Evolutionary conservation across 1,140 invertebrate species (phyloP).

Genomic region (Cotesia chilonis): DNA sequence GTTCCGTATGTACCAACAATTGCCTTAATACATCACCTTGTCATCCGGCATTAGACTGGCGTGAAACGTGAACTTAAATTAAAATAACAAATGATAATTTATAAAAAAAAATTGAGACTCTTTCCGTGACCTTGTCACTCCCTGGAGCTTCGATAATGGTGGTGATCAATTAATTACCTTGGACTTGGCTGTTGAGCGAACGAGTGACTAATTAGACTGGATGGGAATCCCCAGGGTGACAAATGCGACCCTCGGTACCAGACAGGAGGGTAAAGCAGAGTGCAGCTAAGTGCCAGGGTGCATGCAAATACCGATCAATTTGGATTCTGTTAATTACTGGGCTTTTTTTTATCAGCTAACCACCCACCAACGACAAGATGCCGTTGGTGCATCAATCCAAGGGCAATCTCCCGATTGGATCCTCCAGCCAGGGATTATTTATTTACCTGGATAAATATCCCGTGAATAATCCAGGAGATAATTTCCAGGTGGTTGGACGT

Average conservation of each 20-base stretch:
- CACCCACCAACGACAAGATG: background rate
- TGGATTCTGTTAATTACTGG: conserved; percentile 32
- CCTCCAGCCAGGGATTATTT: no score
- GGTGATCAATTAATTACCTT: conserved; percentile 34
- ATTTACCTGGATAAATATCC: no score
- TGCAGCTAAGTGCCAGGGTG: conserved; percentile 12
- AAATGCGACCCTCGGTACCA: conserved; percentile 37
- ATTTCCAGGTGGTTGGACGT: no score
- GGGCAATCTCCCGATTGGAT: no score
- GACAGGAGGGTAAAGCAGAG: no score
- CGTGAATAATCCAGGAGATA: no score
- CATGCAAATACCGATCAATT: conserved; percentile 34
- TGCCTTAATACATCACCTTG: background rate
- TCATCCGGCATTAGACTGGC: no score
- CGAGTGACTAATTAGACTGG: conserved; percentile 37
- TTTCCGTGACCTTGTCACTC: no score
- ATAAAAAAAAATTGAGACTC: no score
- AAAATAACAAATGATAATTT: no score
- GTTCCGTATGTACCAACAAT: conserved; percentile 50
- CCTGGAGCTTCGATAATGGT: conserved; percentile 26
- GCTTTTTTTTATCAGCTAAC: background rate
- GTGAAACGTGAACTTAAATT: no score
- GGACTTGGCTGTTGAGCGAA: conserved; percentile 23
- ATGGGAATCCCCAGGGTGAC: conserved; percentile 33
- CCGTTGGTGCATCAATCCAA: no score